These are phyloP conservation scores for Diplosoma virens DNA, from an alignment of 23 tunicate genomes.

Conservation along the genomic window DNA sequence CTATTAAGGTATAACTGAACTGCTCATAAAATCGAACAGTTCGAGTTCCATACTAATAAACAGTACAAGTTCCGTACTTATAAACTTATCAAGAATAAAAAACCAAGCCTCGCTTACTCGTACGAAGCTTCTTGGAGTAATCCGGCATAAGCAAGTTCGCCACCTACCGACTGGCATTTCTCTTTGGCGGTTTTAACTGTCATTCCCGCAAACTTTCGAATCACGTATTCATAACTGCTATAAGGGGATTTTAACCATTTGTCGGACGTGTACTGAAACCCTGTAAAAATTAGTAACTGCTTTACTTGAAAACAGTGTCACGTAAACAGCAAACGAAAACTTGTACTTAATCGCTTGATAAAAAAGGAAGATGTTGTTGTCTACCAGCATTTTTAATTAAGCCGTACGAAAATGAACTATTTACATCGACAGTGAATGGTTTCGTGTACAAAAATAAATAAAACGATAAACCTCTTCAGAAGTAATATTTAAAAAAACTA, in stretches of 20 bases:
- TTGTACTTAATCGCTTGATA: neutral
- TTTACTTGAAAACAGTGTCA: neutral
- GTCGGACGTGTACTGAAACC: conserved; percentile 9
- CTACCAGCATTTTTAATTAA: too few species aligned
- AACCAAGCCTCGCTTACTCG: neutral
- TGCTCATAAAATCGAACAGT: too few species aligned
- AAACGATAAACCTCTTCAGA: too few species aligned
- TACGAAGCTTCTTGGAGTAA: neutral
- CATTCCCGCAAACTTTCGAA: neutral
- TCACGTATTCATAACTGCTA: conserved; percentile 46
- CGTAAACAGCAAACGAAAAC: neutral
- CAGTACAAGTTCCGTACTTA: too few species aligned
- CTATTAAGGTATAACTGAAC: too few species aligned
- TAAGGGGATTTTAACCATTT: conserved; percentile 31
- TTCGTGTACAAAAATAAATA: too few species aligned
- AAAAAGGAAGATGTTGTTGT: too few species aligned
- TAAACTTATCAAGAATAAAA: neutral
- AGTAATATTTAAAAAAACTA: too few species aligned
- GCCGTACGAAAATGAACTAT: too few species aligned
- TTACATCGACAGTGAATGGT: too few species aligned
- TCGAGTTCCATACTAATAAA: too few species aligned
- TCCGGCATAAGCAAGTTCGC: conserved; percentile 16
- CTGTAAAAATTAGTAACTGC: neutral
- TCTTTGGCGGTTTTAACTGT: too few species aligned
- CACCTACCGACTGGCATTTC: conserved; percentile 1